phyloP scores from a whole-genome alignment of 2,888 invertebrate species.

The Hydriomena furcata region DNA sequence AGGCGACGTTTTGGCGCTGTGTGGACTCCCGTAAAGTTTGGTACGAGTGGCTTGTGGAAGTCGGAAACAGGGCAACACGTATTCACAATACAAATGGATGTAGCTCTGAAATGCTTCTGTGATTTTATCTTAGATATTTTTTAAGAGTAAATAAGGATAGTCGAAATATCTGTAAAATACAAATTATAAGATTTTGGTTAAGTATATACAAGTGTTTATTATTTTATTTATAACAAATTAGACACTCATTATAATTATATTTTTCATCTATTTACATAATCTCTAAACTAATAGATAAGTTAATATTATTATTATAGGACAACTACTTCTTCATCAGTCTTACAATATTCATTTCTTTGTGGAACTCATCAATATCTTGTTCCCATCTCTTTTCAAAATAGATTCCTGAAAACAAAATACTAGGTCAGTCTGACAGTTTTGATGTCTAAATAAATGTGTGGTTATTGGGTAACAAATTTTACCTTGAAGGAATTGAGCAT shows the following conservation, averaged over 20 bases:
- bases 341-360: conserved; percentile 90
- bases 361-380: conserved; percentile 90
- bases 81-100: conserved; percentile 70
- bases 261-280: too few relatives aligned
- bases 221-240: too few relatives aligned
- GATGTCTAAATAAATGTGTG: background rate
- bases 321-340: conserved; percentile 65
- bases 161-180: conserved; percentile 12
- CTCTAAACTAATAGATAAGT: too few relatives aligned
- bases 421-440: too few relatives aligned
- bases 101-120: conserved; percentile 78
- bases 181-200: conserved; percentile 1
- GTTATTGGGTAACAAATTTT: background rate
- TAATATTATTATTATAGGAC: too few relatives aligned
- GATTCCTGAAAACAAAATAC: too few relatives aligned
- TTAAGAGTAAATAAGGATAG: conserved; percentile 15
- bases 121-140: conserved; percentile 36
- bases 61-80: conserved; percentile 57
- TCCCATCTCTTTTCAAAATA: conserved; percentile 98
- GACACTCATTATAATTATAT: too few relatives aligned
- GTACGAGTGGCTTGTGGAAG: conserved; percentile 94
- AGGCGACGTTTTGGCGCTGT: conserved; percentile 94
- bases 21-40: conserved; percentile 92
- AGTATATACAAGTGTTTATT: background rate
- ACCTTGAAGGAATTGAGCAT: conserved; percentile 91